phyloP scores from a whole-genome alignment of 2,113 vertebrate genomes.

The Dicrurus megarhynchus region DNA sequence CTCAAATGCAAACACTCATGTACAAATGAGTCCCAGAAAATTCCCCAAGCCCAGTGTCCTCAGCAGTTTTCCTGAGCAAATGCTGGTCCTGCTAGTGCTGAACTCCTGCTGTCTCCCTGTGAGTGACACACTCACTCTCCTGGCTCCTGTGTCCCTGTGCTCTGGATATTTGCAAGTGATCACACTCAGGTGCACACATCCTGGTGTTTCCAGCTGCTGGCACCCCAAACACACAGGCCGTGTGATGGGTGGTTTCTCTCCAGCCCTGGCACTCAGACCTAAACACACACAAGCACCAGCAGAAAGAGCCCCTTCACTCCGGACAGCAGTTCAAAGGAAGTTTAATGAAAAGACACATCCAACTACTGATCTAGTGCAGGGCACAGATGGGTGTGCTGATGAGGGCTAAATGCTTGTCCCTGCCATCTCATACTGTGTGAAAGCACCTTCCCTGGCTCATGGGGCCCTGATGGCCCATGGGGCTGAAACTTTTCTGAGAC shows the following conservation, averaged over 20 bases:
- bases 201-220: background rate
- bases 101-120: background rate
- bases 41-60: background rate
- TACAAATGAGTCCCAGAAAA: background rate
- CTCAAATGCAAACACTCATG: rapidly evolving
- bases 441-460: background rate
- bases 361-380: background rate
- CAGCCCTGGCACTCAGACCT: background rate
- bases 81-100: background rate
- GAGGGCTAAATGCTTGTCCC: background rate
- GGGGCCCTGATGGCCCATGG: background rate
- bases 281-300: background rate
- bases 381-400: background rate
- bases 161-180: background rate
- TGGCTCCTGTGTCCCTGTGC: background rate
- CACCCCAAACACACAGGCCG: no score
- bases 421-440: no score
- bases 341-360: background rate
- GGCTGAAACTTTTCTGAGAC: background rate
- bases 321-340: background rate
- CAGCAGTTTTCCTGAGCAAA: background rate
- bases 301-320: background rate
- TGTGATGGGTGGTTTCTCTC: background rate
- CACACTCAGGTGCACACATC: background rate
- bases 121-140: background rate